Base-by-base conservation (phyloP, 2,797 vertebrate species). In the Gobionotothen gibberifrons region DNA sequence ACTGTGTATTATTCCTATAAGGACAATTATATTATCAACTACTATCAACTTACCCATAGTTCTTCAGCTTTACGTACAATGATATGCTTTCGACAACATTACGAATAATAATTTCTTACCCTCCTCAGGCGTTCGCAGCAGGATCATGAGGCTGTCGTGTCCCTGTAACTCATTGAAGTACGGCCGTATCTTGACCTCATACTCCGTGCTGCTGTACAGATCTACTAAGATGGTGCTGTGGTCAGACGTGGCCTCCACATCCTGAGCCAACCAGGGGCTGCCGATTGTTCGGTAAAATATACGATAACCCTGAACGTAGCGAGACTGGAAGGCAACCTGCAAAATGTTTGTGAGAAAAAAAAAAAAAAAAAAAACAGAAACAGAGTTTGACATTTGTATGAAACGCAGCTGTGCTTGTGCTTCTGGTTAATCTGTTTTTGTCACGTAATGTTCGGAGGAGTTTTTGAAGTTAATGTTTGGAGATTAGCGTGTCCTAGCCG, bases 161-260 rank as follows among this genome's bases (percentile, higher is more conserved):
- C 98, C 98, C 1, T 97, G 95, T 17, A 96, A 92, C 83, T 97
- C 96, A 6, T 95, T 95, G 78, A 97, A 98, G 84, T 94, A 98
- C 0, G 96, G 97, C 0, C 95, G 95, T 46, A 99, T 94, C 90
- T 99, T 99, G 78, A 98, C 85, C 90, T 99, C 97, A 0, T 99
- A 97, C 63, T 96, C 95, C 0, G 91, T 94, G 9, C 93, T 95
- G 47, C 92, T 88, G 58, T 86, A 95, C 65, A 99, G 94, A 68
- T 96, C 94, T 0, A 86, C 90, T 70, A 99, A 90, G 72, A 96
- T 77, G 12, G 90, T 74, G 16, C 84, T 96, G 19, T 93, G 92
- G 42, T 96, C 95, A 2, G 92, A 90, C 0, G 92, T 93, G 0
- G 92, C 95, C 86, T 93, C 93, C 57, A 96, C 91, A 1, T 93